Conservation (phyloP, 2,113 vertebrate genomes). For the Camelus bactrianus region DNA sequence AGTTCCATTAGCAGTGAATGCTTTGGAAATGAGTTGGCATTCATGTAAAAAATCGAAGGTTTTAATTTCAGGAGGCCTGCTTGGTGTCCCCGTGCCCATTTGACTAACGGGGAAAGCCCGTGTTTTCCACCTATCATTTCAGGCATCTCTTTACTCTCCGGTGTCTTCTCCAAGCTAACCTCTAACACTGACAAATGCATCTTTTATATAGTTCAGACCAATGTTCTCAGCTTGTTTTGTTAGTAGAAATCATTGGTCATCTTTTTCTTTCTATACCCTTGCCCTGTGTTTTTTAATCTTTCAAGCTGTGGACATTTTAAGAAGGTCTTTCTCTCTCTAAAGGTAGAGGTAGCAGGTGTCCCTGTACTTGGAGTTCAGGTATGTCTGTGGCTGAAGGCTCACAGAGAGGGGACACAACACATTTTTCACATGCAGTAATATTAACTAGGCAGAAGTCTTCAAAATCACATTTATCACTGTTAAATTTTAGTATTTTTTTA, state of each 20-base stretch:
- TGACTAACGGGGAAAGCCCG: background rate
- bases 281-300: background rate
- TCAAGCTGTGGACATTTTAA: background rate
- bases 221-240: background rate
- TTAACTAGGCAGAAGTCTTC: background rate
- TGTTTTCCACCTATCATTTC: background rate
- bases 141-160: background rate
- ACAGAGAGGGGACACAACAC: background rate
- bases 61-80: slow-evolving; percentile 14
- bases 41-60: slow-evolving; percentile 48
- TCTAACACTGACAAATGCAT: background rate
- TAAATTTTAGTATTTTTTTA: background rate
- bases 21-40: slow-evolving; percentile 78
- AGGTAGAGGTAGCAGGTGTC: background rate
- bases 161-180: background rate
- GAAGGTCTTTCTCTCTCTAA: background rate
- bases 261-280: background rate
- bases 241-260: background rate
- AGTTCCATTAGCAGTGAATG: slow-evolving; percentile 78
- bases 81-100: background rate
- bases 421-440: background rate
- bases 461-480: background rate
- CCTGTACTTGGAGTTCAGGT: background rate
- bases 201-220: slow-evolving; percentile 7
- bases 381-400: background rate